phyloP scores from a whole-genome alignment of 2,113 vertebrate species.

The Thunnus thynnus region DNA sequence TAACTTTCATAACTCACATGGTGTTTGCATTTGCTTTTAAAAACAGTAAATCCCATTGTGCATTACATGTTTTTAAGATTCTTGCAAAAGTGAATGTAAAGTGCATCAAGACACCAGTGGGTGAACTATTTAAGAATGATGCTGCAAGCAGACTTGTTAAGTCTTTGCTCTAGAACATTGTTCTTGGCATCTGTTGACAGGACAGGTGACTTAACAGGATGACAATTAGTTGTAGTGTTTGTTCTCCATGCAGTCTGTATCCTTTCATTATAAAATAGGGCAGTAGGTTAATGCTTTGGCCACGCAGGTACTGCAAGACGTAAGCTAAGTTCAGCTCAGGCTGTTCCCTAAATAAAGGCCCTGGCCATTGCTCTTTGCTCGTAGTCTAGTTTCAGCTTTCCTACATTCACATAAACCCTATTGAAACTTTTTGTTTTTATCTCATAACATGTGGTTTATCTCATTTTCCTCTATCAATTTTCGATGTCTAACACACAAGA shows the following conservation, averaged over 20 bases:
- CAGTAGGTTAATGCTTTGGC: constrained; percentile 65
- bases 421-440: too few relatives aligned
- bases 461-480: too few relatives aligned
- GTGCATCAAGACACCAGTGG: too few relatives aligned
- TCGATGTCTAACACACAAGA: not conserved
- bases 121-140: too few relatives aligned
- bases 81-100: too few relatives aligned
- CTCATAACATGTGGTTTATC: too few relatives aligned
- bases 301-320: constrained; percentile 29
- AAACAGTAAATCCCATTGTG: too few relatives aligned
- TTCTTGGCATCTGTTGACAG: not conserved
- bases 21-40: not conserved
- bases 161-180: too few relatives aligned
- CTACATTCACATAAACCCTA: not conserved
- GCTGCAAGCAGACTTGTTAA: too few relatives aligned
- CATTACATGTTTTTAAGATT: too few relatives aligned
- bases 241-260: constrained; percentile 12
- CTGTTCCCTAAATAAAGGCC: constrained; percentile 6
- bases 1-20: not conserved
- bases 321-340: constrained; percentile 18
- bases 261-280: constrained; percentile 54
- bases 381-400: not conserved
- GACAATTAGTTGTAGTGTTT: constrained; percentile 42
- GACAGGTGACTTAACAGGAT: constrained; percentile 37
- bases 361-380: not conserved